These are phyloP conservation scores for Pandemis cinnamomeana DNA, from an alignment of 2,888 invertebrate species.

Conservation along the genomic window DNA sequence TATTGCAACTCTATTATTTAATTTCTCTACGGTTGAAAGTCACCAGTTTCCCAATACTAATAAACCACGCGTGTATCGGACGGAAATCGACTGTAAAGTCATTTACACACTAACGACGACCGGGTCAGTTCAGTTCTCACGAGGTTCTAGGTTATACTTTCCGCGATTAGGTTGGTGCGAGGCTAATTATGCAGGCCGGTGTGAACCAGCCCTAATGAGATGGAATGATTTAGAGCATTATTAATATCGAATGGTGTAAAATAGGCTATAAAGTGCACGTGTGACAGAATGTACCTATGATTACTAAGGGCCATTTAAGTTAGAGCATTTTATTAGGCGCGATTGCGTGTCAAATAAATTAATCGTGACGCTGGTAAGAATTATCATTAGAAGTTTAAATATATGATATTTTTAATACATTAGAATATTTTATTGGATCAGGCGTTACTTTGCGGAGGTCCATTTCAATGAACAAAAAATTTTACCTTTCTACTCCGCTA, in stretches of 20 bases:
- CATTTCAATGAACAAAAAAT: no score
- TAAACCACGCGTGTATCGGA: constrained; percentile 35
- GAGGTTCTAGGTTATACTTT: constrained; percentile 42
- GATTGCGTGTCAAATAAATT: constrained; percentile 4
- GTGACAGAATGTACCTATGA: background rate
- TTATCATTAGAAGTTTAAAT: background rate
- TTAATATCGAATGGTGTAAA: constrained; percentile 20
- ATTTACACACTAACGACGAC: constrained; percentile 32
- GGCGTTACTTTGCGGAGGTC: no score
- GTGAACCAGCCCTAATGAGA: constrained; percentile 62
- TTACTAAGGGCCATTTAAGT: constrained; percentile 5
- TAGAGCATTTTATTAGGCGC: constrained; percentile 2
- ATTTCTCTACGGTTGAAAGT: background rate
- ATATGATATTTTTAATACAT: background rate
- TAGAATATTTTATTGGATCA: no score
- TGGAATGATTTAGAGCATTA: constrained; percentile 48
- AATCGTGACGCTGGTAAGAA: background rate
- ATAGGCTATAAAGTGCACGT: constrained; percentile 3
- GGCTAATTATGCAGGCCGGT: constrained; percentile 61
- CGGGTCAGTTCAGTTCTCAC: constrained; percentile 50
- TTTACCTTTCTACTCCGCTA: no score
- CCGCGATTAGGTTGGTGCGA: constrained; percentile 47
- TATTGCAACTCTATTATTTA: background rate
- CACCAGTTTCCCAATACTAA: constrained; percentile 14
- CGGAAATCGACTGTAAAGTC: constrained; percentile 29